These are phyloP conservation scores for Podotricha telesiphe DNA, from an alignment of 2,888 invertebrate species.

Conservation along the genomic window DNA sequence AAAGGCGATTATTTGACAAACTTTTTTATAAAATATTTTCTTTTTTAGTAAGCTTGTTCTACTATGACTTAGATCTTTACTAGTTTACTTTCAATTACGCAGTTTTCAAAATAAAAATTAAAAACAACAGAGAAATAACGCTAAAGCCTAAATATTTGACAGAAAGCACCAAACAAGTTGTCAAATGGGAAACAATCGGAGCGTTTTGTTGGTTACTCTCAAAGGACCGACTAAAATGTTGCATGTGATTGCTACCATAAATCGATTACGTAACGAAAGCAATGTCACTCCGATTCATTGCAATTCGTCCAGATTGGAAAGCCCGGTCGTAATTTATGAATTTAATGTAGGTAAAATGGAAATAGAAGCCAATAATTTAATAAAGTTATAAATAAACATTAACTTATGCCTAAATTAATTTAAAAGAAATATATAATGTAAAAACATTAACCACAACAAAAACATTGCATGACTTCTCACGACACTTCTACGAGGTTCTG, in stretches of 20 bases:
- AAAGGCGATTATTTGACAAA: neutral
- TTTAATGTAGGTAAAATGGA: constrained; percentile 7
- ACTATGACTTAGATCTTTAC: no score
- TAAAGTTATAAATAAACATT: neutral
- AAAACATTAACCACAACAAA: constrained; percentile 54
- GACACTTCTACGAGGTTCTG: constrained; percentile 62
- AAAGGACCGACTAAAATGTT: constrained; percentile 45
- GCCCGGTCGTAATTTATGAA: constrained; percentile 10
- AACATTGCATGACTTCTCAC: constrained; percentile 62
- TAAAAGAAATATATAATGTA: neutral
- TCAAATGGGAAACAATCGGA: constrained; percentile 65
- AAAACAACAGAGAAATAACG: neutral
- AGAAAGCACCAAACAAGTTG: constrained; percentile 58
- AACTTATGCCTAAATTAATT: neutral
- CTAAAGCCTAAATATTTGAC: constrained; percentile 3
- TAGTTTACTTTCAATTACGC: no score
- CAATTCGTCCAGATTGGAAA: constrained; percentile 28
- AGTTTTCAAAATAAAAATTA: neutral
- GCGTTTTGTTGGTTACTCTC: constrained; percentile 53
- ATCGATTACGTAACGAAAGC: constrained; percentile 45
- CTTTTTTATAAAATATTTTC: no score
- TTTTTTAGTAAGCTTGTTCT: no score
- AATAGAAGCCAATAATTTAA: neutral
- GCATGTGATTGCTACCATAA: constrained; percentile 44
- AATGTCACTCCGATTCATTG: constrained; percentile 38